Evolutionary conservation across 2,888 invertebrate species (phyloP).

Genomic region (Pammene aurita): DNA sequence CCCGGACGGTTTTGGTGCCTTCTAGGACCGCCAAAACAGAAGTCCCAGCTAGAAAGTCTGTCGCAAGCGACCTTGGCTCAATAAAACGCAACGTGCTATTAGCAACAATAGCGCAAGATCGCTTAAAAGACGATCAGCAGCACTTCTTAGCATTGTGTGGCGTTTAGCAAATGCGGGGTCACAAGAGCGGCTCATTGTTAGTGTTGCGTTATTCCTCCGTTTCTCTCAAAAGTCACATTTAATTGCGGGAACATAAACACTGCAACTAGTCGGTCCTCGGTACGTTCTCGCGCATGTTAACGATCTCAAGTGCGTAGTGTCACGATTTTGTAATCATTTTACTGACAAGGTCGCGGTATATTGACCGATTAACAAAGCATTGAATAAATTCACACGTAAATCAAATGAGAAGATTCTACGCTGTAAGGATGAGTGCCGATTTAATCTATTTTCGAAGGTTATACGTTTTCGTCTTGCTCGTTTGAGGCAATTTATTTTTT

Average conservation of each 20-base stretch:
- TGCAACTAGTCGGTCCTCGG: conserved; percentile 47
- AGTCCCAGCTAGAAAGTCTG: conserved; percentile 77
- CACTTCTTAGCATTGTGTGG: conserved; percentile 71
- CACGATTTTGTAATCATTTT: conserved; percentile 62
- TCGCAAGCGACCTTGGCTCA: conserved; percentile 76
- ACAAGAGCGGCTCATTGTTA: conserved; percentile 69
- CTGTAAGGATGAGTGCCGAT: conserved; percentile 34
- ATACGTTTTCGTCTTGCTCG: conserved; percentile 29
- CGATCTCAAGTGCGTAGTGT: conserved; percentile 59
- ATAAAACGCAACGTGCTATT: conserved; percentile 72
- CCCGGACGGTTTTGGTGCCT: conserved; percentile 54
- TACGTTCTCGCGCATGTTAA: conserved; percentile 56
- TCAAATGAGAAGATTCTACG: conserved; percentile 36
- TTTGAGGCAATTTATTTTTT: conserved; percentile 39
- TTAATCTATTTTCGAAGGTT: conserved; percentile 38
- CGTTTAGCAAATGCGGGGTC: conserved; percentile 74
- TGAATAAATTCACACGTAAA: conserved; percentile 42
- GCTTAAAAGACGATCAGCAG: conserved; percentile 80
- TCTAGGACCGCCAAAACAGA: conserved; percentile 60
- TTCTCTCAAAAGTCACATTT: conserved; percentile 71
- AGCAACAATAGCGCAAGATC: conserved; percentile 74
- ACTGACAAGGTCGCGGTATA: conserved; percentile 47
- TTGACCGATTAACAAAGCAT: conserved; percentile 42
- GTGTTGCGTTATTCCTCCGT: conserved; percentile 64
- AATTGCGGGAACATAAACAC: conserved; percentile 61